Evolutionary conservation across 2,113 vertebrate species (phyloP), one percentile per base, ranked within the genome.

Genomic region (Puffinus mauretanicus): DNA sequence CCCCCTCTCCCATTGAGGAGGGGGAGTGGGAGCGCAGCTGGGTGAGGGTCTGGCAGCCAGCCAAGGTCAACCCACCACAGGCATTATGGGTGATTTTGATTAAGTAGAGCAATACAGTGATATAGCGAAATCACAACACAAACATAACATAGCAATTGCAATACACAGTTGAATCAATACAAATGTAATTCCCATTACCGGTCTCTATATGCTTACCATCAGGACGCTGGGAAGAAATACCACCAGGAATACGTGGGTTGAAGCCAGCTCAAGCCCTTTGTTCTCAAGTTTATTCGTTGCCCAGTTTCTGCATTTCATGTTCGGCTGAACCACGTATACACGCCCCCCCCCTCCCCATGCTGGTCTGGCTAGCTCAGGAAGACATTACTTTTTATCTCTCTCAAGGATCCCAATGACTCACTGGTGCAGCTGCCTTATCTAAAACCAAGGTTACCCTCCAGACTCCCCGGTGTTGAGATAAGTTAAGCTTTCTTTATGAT

Each of bases 181-280:
- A 71, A 47, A 47, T 0, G 0, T 0, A 4, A 82, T 46, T 66
- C 40, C 29, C 3, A 3, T 40, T 38, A 44, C 13, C 1, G 0
- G 29, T 22, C 16, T 70, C 18, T 25, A 10, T 5, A 15, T 1
- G 7, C 83, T 76, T 58, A 57, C 82, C 11, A 0, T 8, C 51
- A 71, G 30, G 40, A 30, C 0, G 0, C n/a, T 2, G 32, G 57
- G 71, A 60, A 57, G 7, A 42, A 87, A 16, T 5, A 40, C 27
- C 9, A 0, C 17, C 49, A 66, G 46, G 79, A 88, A 32, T 2
- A 24, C 1, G 0, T 1, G 16, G 21, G 16, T 3, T 38, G 82
- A 70, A 72, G 71, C 38, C 70, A 76, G 57, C 61, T 81, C 42
- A 36, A 90, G 73, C n/a, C 27, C 17, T 46, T 17, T 27, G 22